Evolutionary conservation across 2,113 vertebrate genomes (phyloP), one percentile per base, ranked within the genome.

Genomic region (Tachuris rubrigastra): DNA sequence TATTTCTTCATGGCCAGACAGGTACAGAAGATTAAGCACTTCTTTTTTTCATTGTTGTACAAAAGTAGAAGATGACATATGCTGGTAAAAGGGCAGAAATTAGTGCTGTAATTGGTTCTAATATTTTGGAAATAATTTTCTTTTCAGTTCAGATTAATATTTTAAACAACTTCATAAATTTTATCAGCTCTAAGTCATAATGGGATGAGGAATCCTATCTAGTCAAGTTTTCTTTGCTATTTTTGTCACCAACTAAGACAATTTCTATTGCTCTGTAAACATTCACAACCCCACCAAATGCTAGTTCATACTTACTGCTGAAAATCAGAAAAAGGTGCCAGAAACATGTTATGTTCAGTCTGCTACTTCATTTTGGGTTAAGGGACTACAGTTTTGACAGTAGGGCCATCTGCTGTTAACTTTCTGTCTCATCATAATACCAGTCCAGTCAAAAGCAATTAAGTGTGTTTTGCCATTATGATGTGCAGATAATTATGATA

Each of bases 401-500:
- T 88, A 85, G 96, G 95, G 96, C 97, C 98, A 98, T 98, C 97
- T 98, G 98, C 97, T 97, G 91, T 98, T 96, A 97, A 97, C 97
- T 98, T 98, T 83, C 85, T 91, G 96, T 97, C 97, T 97, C 95
- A 93, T 98, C 97, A 95, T 95, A 94, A 97, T 96, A 97, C 89
- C 90, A 97, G 97, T 94, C 97, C 97, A 98, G 97, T 98, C 98
- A 98, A 97, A 98, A 98, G 97, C 97, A 98, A 98, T 98, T 98
- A 98, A 98, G 97, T 58, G 41, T 97, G 95, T 97, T 98, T 98
- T 98, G 93, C 95, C 97, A 98, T 97, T 97, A 97, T 98, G 98
- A 98, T 96, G 97, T 91, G 96, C 66, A 98, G 98, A 98, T 98
- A 98, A 98, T 98, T 98, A 98, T 98, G 98, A 98, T 98, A 97